A percentile compares a stretch with the other conserved stretches of the same genome.
Conservation (phyloP, 1,140 invertebrate species). For the Pseudomyrmex flavicornis region DNA sequence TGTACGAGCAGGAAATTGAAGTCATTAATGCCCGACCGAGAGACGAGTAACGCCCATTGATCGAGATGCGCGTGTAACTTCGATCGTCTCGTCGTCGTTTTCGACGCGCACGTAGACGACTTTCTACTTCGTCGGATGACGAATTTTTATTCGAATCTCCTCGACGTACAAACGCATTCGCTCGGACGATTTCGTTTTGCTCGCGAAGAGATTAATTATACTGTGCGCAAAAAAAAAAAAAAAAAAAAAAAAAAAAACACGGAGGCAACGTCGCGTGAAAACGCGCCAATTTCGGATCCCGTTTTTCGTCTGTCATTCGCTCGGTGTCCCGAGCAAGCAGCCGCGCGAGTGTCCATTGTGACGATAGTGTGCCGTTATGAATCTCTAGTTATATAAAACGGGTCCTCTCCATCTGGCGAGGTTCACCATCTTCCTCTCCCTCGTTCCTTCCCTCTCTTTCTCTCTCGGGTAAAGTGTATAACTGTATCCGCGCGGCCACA, state of each 20-base stretch:
- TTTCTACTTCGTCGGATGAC: slow-evolving; percentile 54
- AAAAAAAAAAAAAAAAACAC: background rate
- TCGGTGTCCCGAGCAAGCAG: slow-evolving; percentile 12
- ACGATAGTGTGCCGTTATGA: slow-evolving; percentile 77
- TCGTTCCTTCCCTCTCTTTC: background rate
- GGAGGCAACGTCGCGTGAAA: slow-evolving; percentile 40
- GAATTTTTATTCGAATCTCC: slow-evolving; percentile 7
- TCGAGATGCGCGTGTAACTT: slow-evolving; percentile 31
- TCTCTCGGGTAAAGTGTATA: slow-evolving; percentile 68
- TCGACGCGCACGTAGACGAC: slow-evolving; percentile 24
- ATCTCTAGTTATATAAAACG: slow-evolving; percentile 76
- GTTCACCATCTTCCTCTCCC: slow-evolving; percentile 27
- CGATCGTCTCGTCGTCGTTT: slow-evolving; percentile 30
- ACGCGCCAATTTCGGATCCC: slow-evolving; percentile 54
- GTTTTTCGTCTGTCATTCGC: slow-evolving; percentile 55
- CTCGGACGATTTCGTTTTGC: too few species aligned
- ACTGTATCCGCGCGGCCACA: slow-evolving; percentile 74
- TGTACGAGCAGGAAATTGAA: slow-evolving; percentile 69
- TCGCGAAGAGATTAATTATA: background rate
- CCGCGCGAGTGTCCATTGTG: slow-evolving; percentile 69
- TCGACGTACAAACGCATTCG: too few species aligned
- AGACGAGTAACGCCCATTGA: slow-evolving; percentile 69
- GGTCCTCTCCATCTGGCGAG: slow-evolving; percentile 66
- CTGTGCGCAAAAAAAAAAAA: background rate
- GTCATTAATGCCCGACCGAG: slow-evolving; percentile 68